phyloP scores from a whole-genome alignment of 2,888 invertebrate species.

The Xestia ashworthii region DNA sequence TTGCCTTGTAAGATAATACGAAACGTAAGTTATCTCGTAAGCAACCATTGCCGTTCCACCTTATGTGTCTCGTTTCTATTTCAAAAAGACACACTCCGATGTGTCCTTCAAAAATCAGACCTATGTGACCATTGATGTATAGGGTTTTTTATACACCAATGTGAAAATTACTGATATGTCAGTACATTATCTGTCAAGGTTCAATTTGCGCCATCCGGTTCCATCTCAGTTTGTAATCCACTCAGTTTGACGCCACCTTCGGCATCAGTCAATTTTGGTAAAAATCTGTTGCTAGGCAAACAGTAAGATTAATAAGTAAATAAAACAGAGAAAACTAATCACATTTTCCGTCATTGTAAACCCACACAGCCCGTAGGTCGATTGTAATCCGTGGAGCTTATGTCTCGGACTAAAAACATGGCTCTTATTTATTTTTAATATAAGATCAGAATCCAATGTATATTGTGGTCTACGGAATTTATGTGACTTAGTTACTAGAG shows the following conservation, averaged over 20 bases:
- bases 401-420: constrained; percentile 29
- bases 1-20: background rate
- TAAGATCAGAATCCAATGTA: constrained; percentile 17
- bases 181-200: background rate
- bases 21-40: background rate
- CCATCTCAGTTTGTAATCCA: background rate
- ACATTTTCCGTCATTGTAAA: constrained; percentile 12
- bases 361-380: constrained; percentile 2
- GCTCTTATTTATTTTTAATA: constrained; percentile 43
- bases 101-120: background rate
- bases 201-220: background rate
- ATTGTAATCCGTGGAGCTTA: constrained; percentile 48
- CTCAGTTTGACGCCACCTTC: background rate
- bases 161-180: no score
- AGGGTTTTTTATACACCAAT: no score
- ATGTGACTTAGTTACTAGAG: background rate
- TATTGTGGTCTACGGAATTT: constrained; percentile 1
- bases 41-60: background rate
- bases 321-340: constrained; percentile 8
- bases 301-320: constrained; percentile 12
- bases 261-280: background rate
- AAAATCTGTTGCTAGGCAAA: background rate
- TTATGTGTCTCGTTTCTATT: background rate
- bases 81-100: no score
- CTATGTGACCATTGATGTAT: no score